phyloP scores from a whole-genome alignment of 2,888 invertebrate genomes.

The Lasiommata megera region DNA sequence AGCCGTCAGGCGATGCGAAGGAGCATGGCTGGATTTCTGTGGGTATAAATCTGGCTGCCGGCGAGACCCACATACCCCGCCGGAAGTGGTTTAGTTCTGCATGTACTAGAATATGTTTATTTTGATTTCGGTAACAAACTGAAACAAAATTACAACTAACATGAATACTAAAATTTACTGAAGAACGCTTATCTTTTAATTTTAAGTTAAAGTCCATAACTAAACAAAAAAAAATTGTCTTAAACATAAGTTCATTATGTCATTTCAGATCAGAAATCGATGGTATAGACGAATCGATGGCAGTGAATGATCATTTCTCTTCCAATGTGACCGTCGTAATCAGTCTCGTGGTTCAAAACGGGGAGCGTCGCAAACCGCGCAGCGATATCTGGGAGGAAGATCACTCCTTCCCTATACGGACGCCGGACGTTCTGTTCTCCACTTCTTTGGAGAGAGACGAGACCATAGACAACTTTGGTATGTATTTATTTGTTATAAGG shows the following conservation, averaged over 20 bases:
- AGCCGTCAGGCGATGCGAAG: no score
- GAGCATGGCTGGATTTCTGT: no score
- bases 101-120: no score
- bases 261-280: constrained; percentile 86
- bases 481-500: constrained; percentile 33
- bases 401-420: constrained; percentile 73
- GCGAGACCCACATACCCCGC: no score
- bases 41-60: no score
- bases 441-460: constrained; percentile 91
- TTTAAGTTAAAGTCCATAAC: no score
- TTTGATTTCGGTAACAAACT: no score
- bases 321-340: constrained; percentile 86
- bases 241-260: background rate
- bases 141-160: no score
- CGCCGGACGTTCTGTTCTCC: constrained; percentile 84
- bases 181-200: no score
- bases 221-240: no score
- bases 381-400: constrained; percentile 89
- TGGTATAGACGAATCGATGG: constrained; percentile 85
- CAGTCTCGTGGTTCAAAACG: constrained; percentile 86
- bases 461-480: constrained; percentile 91
- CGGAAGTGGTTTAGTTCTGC: no score
- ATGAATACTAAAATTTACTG: no score
- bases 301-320: constrained; percentile 85
- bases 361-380: constrained; percentile 84